Conservation (phyloP, 2,888 invertebrate species). For the Lucinisca nassula region DNA sequence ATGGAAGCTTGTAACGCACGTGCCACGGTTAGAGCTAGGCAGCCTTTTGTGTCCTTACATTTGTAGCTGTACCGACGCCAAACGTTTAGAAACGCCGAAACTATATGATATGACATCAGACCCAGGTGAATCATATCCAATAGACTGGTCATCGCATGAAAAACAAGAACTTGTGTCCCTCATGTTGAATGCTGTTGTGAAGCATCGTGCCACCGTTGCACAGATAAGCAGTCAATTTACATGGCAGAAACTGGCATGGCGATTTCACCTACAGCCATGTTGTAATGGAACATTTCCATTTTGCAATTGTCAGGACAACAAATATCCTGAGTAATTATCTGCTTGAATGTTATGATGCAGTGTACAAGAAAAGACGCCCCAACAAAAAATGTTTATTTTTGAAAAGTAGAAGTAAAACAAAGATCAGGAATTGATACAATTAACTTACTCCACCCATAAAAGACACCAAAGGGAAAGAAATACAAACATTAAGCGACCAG, state of each 20-base stretch:
- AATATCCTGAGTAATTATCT: slow-evolving; percentile 81
- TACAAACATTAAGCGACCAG: too few relatives aligned
- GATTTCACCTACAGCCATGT: slow-evolving; percentile 87
- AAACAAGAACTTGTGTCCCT: slow-evolving; percentile 49
- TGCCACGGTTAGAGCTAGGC: slow-evolving; percentile 84
- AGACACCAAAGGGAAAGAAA: too few relatives aligned
- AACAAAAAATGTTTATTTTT: too few relatives aligned
- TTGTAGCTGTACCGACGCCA: slow-evolving; percentile 80
- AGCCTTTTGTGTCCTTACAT: slow-evolving; percentile 78
- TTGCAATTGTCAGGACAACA: slow-evolving; percentile 78
- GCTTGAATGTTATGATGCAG: too few relatives aligned
- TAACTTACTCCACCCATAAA: too few relatives aligned
- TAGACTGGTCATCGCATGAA: slow-evolving; percentile 73
- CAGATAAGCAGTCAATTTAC: slow-evolving; percentile 81
- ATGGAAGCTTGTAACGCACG: slow-evolving; percentile 87
- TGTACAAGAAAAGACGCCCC: too few relatives aligned
- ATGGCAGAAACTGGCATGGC: slow-evolving; percentile 80
- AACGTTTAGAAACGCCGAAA: slow-evolving; percentile 87
- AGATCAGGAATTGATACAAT: too few relatives aligned
- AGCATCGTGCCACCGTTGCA: slow-evolving; percentile 77
- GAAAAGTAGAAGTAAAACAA: too few relatives aligned
- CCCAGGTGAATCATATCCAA: slow-evolving; percentile 88
- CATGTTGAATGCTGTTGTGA: slow-evolving; percentile 74
- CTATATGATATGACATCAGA: slow-evolving; percentile 88
- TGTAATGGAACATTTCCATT: slow-evolving; percentile 85